Base-by-base conservation (phyloP, 2,888 invertebrate species). In the Rhagium mordax region DNA sequence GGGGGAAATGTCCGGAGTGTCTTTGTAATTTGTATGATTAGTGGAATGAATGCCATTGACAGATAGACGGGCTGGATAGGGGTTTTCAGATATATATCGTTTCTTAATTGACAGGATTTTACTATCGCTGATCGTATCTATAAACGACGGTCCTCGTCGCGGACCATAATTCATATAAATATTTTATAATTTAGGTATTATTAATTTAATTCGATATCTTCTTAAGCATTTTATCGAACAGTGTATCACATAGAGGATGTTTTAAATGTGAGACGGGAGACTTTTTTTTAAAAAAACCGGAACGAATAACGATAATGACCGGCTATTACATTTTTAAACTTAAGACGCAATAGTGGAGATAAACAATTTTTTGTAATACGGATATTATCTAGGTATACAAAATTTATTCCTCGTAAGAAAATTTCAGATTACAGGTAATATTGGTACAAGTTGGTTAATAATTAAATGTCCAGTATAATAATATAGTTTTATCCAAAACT, bases 151-250 rank as follows among this genome's bases (percentile, higher is more conserved):
- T 72, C 78, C 73, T 51, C 72, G 75, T 74, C 77, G 76, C 73
- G 75, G 79, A 77, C 79, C 76, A 80, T 84, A 82, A 81, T 81
- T 80, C 81, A 75, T 81, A 81, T 84, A 82, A 83, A 83, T 84
- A 82, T 83, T 83, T 82, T 80, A 73, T 76, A 71, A 65, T 80
- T 77, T 76, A 77, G 78, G 78, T 78, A 81, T 75, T 77, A 80
- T 78, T 79, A 81, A 81, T 83, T 83, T 75, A 74, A 71, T 71
- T 70, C 65, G 65, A 53, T 65, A 65, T 53, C 65, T 33, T 33
- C 53, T 27, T 29, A 53, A 20, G 47, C 16, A 48, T 47, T 48
- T 48, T 48, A 61, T 61, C 61, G 20, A 61, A 47, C 20, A n/a
- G 5, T 8, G 41, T 15, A 61, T 24, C 24, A 15, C 29, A 7